Percentiles rank a stretch among this genome's conserved stretches.
These are phyloP conservation scores for Pharmacophagus antenor DNA, from an alignment of 2,888 invertebrate species.

Conservation along the genomic window DNA sequence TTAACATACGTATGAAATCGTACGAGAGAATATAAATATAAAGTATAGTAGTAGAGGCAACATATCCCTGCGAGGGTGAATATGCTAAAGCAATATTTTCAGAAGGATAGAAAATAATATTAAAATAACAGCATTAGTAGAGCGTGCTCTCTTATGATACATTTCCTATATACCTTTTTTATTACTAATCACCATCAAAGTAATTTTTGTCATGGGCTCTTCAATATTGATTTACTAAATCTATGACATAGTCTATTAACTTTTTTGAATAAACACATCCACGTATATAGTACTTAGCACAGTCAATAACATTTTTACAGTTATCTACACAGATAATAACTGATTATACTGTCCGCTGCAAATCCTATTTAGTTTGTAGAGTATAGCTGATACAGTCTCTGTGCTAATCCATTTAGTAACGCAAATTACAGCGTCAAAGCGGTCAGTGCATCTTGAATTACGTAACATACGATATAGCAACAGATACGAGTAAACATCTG, in stretches of 20 bases:
- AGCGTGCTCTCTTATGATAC: not conserved
- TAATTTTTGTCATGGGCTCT: no score
- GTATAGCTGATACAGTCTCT: conserved; percentile 2
- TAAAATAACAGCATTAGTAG: not conserved
- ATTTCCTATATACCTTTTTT: no score
- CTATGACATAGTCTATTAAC: not conserved
- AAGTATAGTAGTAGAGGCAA: no score
- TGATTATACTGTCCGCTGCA: not conserved
- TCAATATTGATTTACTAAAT: not conserved
- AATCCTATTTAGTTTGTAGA: conserved; percentile 4
- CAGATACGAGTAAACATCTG: not conserved
- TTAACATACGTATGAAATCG: no score
- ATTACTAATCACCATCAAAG: no score
- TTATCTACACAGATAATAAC: not conserved
- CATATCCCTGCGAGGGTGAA: not conserved
- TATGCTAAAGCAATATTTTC: not conserved
- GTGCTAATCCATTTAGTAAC: conserved; percentile 20
- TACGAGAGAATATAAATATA: no score
- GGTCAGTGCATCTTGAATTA: conserved; percentile 1
- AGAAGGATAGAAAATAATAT: not conserved
- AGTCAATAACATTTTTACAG: not conserved
- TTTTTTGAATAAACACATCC: not conserved
- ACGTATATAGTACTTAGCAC: not conserved
- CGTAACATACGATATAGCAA: conserved; percentile 5
- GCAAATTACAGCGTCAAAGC: conserved; percentile 1